These are phyloP conservation scores for Trigoniulus corallinus DNA, from an alignment of 1,140 invertebrate genomes.

Conservation along the genomic window DNA sequence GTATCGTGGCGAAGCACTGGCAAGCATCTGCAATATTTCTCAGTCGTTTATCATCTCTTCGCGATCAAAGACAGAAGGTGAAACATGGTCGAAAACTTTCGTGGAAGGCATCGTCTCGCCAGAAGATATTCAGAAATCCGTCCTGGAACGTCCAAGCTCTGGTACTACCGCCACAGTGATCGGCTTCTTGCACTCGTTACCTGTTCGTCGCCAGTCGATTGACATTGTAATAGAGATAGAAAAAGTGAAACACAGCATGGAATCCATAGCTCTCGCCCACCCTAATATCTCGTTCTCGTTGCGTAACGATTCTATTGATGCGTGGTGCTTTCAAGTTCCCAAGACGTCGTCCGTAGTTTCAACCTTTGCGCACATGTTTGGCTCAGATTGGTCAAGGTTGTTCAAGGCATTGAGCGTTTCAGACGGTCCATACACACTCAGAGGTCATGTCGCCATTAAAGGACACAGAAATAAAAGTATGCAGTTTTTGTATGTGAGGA, in stretches of 20 bases:
- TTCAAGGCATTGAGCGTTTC: constrained; percentile 31
- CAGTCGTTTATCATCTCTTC: no score
- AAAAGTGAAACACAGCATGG: constrained; percentile 33
- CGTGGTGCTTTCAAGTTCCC: constrained; percentile 35
- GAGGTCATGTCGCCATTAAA: constrained; percentile 34
- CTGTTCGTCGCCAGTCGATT: constrained; percentile 37
- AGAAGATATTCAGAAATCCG: constrained; percentile 15
- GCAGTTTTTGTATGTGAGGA: constrained; percentile 46
- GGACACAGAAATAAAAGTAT: constrained; percentile 26
- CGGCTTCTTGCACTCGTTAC: constrained; percentile 40
- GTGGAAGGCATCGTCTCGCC: constrained; percentile 24
- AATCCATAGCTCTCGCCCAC: constrained; percentile 39
- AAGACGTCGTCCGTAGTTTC: constrained; percentile 33
- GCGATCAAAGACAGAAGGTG: background rate
- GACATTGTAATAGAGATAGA: constrained; percentile 36
- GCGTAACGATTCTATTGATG: constrained; percentile 37
- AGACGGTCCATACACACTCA: constrained; percentile 32
- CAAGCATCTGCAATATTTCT: constrained; percentile 35
- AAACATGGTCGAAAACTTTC: constrained; percentile 23
- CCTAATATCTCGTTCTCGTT: constrained; percentile 37
- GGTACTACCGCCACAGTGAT: constrained; percentile 45
- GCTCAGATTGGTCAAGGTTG: constrained; percentile 24
- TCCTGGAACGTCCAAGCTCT: constrained; percentile 32
- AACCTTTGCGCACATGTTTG: constrained; percentile 34
- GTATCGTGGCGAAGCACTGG: constrained; percentile 42